Evolutionary conservation across 2,888 invertebrate genomes (phyloP), one percentile per base, ranked within the genome.

Genomic region (Gerris lacustris): DNA sequence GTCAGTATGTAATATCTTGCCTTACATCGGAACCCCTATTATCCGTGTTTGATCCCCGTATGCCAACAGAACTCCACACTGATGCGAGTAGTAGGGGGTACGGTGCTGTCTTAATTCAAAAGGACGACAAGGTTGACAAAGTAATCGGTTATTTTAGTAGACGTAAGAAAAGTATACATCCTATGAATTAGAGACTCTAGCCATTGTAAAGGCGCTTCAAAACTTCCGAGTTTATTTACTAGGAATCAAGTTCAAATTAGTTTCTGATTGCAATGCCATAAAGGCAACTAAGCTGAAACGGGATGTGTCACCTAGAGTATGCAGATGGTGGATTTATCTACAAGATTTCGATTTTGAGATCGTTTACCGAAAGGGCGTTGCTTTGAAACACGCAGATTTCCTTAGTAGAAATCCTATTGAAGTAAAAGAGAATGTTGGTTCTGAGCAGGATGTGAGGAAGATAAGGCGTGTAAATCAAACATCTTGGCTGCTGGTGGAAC

Each of bases 351-450:
- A 55, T 55, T 55, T 55, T 55, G 55, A 55, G 9, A 55, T 55
- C 55, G 55, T 55, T 55, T 55, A 55, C 55, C 55, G 55, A 11
- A 55, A 55, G 15, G 55, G 55, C 15, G 5, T 15, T 55, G 9
- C 55, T 15, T 15, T 55, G 15, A 55, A 55, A 15, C 55, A 55
- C 55, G 55, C 55, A 55, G 55, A 55, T 55, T 55, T 55, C 15
- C 55, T 55, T 55, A 55, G 55, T 55, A 55, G 55, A 55, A 55
- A 55, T 55, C 55, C 55, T 55, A 55, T 55, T 55, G 15, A 55
- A 11, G 15, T 55, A 55, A 15, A 55, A 11, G 47, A 47, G 47
- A 47, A 47, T 47, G 55, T 55, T 55, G 11, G 15, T 15, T 55
- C 55, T 5, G 55, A 55, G 55, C 55, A 15, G 15, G 55, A 55